Conservation (phyloP, 2,797 vertebrate species). For the Parambassis ranga region DNA sequence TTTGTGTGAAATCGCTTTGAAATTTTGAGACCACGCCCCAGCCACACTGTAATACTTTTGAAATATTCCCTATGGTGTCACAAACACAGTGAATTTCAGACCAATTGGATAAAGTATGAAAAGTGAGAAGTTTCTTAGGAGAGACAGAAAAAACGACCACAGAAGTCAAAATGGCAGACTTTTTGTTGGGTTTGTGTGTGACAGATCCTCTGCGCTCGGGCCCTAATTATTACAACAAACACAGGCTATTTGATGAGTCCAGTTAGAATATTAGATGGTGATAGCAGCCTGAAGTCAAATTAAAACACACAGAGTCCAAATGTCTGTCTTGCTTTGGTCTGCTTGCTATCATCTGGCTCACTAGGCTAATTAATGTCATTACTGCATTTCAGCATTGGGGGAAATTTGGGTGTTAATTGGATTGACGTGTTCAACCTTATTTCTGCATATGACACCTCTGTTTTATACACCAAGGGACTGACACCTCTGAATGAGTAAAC, state of each 20-base stretch:
- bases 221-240: too few relatives aligned
- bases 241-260: background rate
- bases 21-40: too few relatives aligned
- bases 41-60: too few relatives aligned
- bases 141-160: too few relatives aligned
- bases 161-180: too few relatives aligned
- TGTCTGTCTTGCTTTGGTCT: background rate
- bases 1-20: too few relatives aligned
- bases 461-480: slow-evolving; percentile 2
- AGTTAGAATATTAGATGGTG: background rate
- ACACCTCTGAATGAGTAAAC: slow-evolving; percentile 20
- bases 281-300: background rate
- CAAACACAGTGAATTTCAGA: too few relatives aligned
- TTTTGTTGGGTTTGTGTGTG: too few relatives aligned
- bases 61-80: too few relatives aligned
- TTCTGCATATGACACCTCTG: slow-evolving; percentile 15
- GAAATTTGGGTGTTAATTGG: slow-evolving; percentile 48
- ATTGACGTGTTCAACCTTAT: slow-evolving; percentile 33
- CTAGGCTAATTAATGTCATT: slow-evolving; percentile 22
- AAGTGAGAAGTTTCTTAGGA: too few relatives aligned
- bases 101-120: too few relatives aligned
- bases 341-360: background rate
- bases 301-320: background rate
- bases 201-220: too few relatives aligned
- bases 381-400: slow-evolving; percentile 14